Evolutionary conservation across 2,888 invertebrate genomes (phyloP), one percentile per base, ranked within the genome.

Genomic region (Altica lythri): DNA sequence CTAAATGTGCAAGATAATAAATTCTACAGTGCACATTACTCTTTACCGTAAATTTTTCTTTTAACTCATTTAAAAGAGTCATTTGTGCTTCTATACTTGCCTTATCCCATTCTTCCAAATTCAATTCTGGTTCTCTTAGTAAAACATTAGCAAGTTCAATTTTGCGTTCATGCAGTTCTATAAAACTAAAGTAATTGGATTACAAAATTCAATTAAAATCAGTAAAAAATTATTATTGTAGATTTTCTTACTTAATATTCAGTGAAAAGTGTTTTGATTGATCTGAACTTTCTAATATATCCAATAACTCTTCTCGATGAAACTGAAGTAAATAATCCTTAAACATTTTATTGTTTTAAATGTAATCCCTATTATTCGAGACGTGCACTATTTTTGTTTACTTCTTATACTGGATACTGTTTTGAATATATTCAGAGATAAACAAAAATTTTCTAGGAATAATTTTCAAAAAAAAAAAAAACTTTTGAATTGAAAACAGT

Each of bases 141-240:
- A 92, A 80, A 65, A 81, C 81, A 67, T 86, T 83, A 13, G 86
- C 89, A 17, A 85, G 77, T 62, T 84, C 82, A 18, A 85, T 82
- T 71, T 85, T 82, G 40, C 80, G 80, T 74, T 88, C 90, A 70
- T 86, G 86, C 44, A 90, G 72, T 61, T 84, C 83, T 56, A 86
- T 75, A 71, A 89, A 88, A 72, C 89, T 89, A 70, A 17, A 81
- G 80, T 25, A 52, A 40, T n/a, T n/a, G n/a, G n/a, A n/a, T n/a
- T n/a, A n/a, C 14, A 17, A 1, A 35, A 16, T 49, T 19, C 18
- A 30, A 19, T 17, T 14, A 32, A 32, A 9, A 27, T 19, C 25
- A 10, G 13, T 17, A 25, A 5, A 25, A 40, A 19, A 16, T 32
- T 37, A 35, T 32, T 52, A 51, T 42, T n/a, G 46, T 13, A 40